Base-by-base conservation (phyloP, 2,113 vertebrate species). In the Lophius piscatorius region DNA sequence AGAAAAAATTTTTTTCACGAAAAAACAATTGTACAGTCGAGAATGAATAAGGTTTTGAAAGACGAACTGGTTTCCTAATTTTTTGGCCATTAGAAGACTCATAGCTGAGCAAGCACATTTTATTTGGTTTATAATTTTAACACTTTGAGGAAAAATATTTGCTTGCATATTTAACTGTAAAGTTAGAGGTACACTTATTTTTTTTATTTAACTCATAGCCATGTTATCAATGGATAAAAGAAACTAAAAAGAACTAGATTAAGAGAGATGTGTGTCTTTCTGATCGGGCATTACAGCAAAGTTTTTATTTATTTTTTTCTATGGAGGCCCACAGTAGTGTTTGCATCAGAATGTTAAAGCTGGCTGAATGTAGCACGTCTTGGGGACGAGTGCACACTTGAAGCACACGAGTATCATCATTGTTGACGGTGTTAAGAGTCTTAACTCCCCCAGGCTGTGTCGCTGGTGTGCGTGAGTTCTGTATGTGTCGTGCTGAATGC, bases 381-480 rank as follows among this genome's bases (percentile, higher is more conserved):
- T 52, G 34, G 45, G 52, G 41, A 17, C 5, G 55, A 41, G 11
- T 50, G 57, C 20, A 75, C 4, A 29, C 65, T 72, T 60, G 49
- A 65, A 84, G 81, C 68, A 82, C 72, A 61, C 20, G 20, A 54
- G 46, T 69, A 55, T 60, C 66, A 55, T 60, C 4, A 6, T 31
- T 62, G 58, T 45, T 4, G 22, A 41, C 39, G 28, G 23, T 59
- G 66, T 58, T 79, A 46, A 1, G 3, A 46, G 34, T 74, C 62
- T 73, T 67, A 39, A 45, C 62, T 46, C 50, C 48, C 42, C 66
- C 67, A 49, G 48, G 62, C 72, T 66, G 11, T 18, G 63, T 80
- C 61, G 74, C 72, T 16, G 5, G 71, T 75, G 63, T 81, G 83
- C 82, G 81, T 82, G 80, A 62, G 41, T 16, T 63, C 73, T 48